A percentile compares a stretch with the other conserved stretches of the same genome.
Evolutionary conservation across 2,888 invertebrate genomes (phyloP).

Genomic region (Eucera pruinosa): DNA sequence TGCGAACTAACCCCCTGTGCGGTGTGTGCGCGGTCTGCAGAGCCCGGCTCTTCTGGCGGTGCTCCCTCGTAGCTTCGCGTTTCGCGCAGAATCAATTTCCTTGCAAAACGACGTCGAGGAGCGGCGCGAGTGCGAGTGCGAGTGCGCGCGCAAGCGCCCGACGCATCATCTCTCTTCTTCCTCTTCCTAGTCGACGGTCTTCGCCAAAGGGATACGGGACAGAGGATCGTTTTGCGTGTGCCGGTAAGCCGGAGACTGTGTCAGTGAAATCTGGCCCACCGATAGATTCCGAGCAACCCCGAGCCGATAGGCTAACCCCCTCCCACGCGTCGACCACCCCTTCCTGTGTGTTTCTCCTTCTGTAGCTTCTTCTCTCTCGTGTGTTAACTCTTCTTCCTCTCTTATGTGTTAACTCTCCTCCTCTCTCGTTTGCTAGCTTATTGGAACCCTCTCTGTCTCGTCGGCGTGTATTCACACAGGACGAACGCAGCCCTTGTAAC

Average conservation of each 20-base stretch:
- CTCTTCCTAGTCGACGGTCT: constrained; percentile 1
- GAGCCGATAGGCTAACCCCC: constrained; percentile 64
- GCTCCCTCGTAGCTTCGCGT: constrained; percentile 55
- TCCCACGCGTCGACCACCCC: background rate
- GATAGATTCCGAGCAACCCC: constrained; percentile 71
- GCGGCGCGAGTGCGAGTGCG: constrained; percentile 64
- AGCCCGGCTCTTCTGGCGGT: constrained; percentile 64
- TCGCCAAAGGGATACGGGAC: background rate
- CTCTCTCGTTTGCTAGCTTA: background rate
- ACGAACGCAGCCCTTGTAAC: constrained; percentile 27
- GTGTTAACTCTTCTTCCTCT: background rate
- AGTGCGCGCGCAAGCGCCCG: constrained; percentile 56
- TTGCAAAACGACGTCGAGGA: constrained; percentile 69
- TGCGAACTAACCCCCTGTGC: constrained; percentile 42
- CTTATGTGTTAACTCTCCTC: background rate
- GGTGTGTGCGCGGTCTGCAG: constrained; percentile 64
- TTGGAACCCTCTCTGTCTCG: background rate
- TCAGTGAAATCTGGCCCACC: constrained; percentile 71
- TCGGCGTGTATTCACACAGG: constrained; percentile 16
- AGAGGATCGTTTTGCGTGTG: constrained; percentile 46
- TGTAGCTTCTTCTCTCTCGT: background rate
- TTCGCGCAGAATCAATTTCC: constrained; percentile 81
- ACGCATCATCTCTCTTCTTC: constrained; percentile 26
- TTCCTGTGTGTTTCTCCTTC: background rate
- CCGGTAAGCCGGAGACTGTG: constrained; percentile 58